Conservation (phyloP, 2,113 vertebrate species). For the Heteronetta atricapilla region DNA sequence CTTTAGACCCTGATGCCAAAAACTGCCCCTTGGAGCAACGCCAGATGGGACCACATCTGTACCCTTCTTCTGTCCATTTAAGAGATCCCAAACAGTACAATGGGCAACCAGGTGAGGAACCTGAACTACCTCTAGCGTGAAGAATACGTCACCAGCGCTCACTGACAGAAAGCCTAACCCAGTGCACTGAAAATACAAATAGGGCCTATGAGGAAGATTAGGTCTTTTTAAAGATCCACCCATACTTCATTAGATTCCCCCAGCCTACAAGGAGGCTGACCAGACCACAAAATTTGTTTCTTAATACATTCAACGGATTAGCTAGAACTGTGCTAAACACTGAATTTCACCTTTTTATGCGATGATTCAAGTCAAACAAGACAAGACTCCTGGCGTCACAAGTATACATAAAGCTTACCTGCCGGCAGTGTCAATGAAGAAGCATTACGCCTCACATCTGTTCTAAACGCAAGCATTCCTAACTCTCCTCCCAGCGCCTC, state of each 20-base stretch:
- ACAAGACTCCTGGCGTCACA: not conserved
- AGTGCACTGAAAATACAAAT: not conserved
- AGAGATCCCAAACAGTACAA: not conserved
- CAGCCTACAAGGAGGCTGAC: fast-evolving
- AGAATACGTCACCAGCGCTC: not conserved
- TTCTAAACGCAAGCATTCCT: not conserved
- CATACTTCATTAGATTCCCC: not conserved
- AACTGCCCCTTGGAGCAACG: not conserved
- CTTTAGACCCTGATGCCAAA: not conserved
- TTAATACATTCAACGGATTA: not conserved
- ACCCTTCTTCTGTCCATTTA: not conserved
- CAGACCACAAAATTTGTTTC: not conserved
- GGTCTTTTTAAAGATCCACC: not conserved
- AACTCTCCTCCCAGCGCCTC: not conserved
- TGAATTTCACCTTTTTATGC: not conserved
- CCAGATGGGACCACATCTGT: not conserved
- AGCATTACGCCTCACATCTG: not conserved
- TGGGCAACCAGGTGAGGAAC: not conserved
- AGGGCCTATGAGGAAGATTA: fast-evolving
- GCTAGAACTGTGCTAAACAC: not conserved
- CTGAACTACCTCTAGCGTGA: not conserved
- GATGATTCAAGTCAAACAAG: not conserved
- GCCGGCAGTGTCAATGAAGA: not conserved
- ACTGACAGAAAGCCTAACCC: not conserved
- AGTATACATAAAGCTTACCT: not conserved